phyloP scores from a whole-genome alignment of 1,140 invertebrate genomes.

The Saccostrea cuccullata region DNA sequence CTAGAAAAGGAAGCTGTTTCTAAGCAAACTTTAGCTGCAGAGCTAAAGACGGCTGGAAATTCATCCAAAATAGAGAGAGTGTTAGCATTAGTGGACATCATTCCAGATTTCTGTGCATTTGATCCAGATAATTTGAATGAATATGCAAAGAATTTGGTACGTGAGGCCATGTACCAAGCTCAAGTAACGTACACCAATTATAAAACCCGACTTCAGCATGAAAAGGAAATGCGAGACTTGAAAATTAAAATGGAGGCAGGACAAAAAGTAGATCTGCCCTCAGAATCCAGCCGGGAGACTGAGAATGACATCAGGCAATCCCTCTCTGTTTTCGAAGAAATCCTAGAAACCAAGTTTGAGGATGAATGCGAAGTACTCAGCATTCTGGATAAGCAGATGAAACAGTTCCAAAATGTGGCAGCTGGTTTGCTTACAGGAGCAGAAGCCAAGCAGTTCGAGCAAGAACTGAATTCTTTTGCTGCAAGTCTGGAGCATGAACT shows the following conservation, averaged over 20 bases:
- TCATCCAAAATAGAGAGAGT: conserved; percentile 8
- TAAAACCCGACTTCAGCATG: conserved; percentile 71
- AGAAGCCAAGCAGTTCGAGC: conserved; percentile 62
- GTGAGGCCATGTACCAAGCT: conserved; percentile 71
- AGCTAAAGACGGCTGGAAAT: conserved; percentile 53
- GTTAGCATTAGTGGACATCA: conserved; percentile 50
- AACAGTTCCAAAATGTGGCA: conserved; percentile 60
- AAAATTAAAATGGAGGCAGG: conserved; percentile 64
- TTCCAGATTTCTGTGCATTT: conserved; percentile 60
- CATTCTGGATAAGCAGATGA: conserved; percentile 66
- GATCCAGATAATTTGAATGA: conserved; percentile 57
- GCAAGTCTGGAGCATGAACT: conserved; percentile 70
- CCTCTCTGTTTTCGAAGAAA: conserved; percentile 70
- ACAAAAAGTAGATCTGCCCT: conserved; percentile 56
- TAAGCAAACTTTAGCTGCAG: conserved; percentile 64
- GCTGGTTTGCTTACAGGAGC: conserved; percentile 37
- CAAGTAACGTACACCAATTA: conserved; percentile 72
- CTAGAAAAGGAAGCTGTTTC: conserved; percentile 67
- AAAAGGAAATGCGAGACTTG: conserved; percentile 65
- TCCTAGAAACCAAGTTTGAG: conserved; percentile 72
- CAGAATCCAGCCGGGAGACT: conserved; percentile 64
- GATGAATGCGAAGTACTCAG: conserved; percentile 73
- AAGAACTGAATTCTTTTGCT: conserved; percentile 68
- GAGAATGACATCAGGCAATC: conserved; percentile 68
- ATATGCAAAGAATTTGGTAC: conserved; percentile 64